Evolutionary conservation across 2,888 invertebrate species (phyloP), one percentile per base, ranked within the genome.

Genomic region (Elysia crispata): DNA sequence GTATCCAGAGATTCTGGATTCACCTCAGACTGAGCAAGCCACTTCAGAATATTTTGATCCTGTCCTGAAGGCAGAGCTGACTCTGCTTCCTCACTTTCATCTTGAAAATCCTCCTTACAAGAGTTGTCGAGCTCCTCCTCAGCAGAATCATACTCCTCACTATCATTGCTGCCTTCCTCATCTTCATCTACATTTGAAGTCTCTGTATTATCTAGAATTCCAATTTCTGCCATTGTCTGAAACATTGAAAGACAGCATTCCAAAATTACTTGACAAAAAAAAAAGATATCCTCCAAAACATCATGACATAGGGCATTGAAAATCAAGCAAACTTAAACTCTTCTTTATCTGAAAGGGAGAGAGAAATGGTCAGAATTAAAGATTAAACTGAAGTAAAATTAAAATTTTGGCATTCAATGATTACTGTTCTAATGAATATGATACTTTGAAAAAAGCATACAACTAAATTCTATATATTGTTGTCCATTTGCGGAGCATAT

Each of bases 211-310:
- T 70, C 78, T 1, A 87, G 82, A 1, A 89, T 83, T 33, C 89
- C 89, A 11, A 88, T 76, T 30, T 89, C 88, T 25, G 85, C 87
- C 64, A 87, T 86, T 67, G 88, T 89, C 88, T 88, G 77, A 30
- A 85, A 82, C 33, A 62, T 76, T n/a, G 30, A 62, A 64, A 15
- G 11, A 20, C 11, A 60, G n/a, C n/a, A n/a, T n/a, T 28, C 30
- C 1, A 20, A 30, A 25, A 20, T 60, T 13, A 31, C 20, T 23
- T 13, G 8, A 28, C 3, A n/a, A 74, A 1, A 28, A 74, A 74
- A 54, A 41, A 57, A n/a, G n/a, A n/a, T n/a, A n/a, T n/a, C n/a
- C n/a, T n/a, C n/a, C n/a, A n/a, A n/a, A n/a, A n/a, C n/a, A n/a
- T n/a, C n/a, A n/a, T n/a, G n/a, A n/a, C n/a, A n/a, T n/a, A n/a